Evolutionary conservation across 2,797 vertebrate genomes (phyloP).

Genomic region (Phyllotis vaccarum): DNA sequence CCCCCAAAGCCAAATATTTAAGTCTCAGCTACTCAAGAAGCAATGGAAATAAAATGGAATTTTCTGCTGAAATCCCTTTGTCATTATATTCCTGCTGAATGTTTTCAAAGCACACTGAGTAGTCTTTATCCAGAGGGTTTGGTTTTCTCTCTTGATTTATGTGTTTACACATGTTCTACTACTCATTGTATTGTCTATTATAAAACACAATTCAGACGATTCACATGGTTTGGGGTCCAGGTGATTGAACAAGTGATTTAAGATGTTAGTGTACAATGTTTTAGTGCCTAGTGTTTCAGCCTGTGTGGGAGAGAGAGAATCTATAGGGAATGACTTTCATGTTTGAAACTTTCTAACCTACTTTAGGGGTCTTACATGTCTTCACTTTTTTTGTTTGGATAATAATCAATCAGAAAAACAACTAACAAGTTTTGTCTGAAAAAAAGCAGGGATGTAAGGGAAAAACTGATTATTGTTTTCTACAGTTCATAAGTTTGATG

Average conservation of each 20-base stretch:
- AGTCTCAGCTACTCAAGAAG: conserved; percentile 72
- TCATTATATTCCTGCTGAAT: conserved; percentile 59
- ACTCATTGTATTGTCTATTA: conserved; percentile 56
- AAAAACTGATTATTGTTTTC: background rate
- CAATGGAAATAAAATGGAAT: conserved; percentile 52
- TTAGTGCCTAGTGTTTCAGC: conserved; percentile 25
- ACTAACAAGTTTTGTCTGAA: background rate
- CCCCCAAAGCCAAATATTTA: conserved; percentile 74
- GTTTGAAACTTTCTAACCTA: background rate
- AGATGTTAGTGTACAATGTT: background rate
- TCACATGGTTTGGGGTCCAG: background rate
- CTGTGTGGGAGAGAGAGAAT: background rate
- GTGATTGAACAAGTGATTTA: conserved; percentile 24
- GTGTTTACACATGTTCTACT: conserved; percentile 65
- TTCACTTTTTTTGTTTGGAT: background rate
- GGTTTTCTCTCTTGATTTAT: conserved; percentile 63
- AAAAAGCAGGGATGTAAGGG: background rate
- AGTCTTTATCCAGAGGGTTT: conserved; percentile 50
- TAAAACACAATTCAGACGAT: conserved; percentile 53
- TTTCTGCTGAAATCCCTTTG: conserved; percentile 72
- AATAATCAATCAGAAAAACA: background rate
- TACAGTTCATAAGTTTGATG: background rate
- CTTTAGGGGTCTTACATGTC: background rate
- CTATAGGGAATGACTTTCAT: background rate
- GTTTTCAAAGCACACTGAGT: conserved; percentile 73